Percentiles rank a stretch among this genome's conserved stretches.
Conservation (phyloP, 2,797 vertebrate genomes). For the Micropoecilia bifurca region DNA sequence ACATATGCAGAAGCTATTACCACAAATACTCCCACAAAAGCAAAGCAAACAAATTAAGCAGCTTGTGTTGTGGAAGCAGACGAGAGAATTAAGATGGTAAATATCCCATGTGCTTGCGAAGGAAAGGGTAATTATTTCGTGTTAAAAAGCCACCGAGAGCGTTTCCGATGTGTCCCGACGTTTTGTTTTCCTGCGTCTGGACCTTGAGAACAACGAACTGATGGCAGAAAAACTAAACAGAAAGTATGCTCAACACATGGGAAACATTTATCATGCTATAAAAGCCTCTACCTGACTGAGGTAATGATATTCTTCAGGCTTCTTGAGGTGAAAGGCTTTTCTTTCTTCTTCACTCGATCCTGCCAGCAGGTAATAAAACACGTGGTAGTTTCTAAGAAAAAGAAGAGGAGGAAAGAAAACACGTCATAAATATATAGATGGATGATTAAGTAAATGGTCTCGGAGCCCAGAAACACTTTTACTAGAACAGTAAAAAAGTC, state of each 20-base stretch:
- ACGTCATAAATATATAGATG: background rate
- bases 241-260: background rate
- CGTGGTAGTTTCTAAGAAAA: conserved; percentile 93
- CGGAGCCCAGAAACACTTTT: background rate
- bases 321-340: conserved; percentile 91
- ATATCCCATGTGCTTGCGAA: background rate
- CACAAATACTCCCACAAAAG: conserved; percentile 10
- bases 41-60: conserved; percentile 17
- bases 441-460: background rate
- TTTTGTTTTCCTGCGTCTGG: conserved; percentile 62
- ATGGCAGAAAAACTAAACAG: conserved; percentile 17
- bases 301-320: conserved; percentile 97
- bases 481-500: background rate
- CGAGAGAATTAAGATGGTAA: background rate
- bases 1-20: conserved; percentile 25
- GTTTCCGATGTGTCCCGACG: conserved; percentile 42
- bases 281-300: conserved; percentile 91
- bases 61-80: conserved; percentile 7
- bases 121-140: conserved; percentile 25
- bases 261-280: background rate
- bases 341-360: conserved; percentile 95
- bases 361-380: conserved; percentile 99
- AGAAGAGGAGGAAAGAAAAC: background rate
- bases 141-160: conserved; percentile 51
- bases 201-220: conserved; percentile 19